Base-by-base conservation (phyloP, 2,888 invertebrate genomes). In the Oxystoma pomonae region DNA sequence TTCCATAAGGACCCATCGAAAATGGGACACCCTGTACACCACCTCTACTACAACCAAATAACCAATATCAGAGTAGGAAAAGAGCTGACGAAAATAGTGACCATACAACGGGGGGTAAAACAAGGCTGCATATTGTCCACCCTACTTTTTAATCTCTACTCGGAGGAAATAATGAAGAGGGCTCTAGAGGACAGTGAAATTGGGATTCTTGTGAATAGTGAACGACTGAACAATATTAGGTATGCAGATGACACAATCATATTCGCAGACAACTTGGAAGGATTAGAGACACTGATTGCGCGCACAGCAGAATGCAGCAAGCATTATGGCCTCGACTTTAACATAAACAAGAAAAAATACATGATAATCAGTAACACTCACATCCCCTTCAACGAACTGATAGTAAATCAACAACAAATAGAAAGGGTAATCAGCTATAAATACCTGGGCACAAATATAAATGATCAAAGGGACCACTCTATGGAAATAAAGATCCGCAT, bases 181-280 rank as follows among this genome's bases (percentile, higher is more conserved):
- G 9, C 50, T 50, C n/a, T 50, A n/a, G 50, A 50, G 9, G 50
- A 50, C 50, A n/a, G 9, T 9, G 50, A 50, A 12, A n/a, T 12
- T 9, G 50, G 50, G n/a, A 50, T 50, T 12, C 50, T 50, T n/a
- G n/a, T 50, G n/a, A 50, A 50, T n/a, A n/a, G 50, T 50, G 50
- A 50, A n/a, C 50, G 50, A n/a, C n/a, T 50, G 50, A 50, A 50
- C n/a, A 50, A 50, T n/a, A 50, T 50, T n/a, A 50, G n/a, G n/a
- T n/a, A n/a, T n/a, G n/a, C n/a, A n/a, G n/a, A n/a, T n/a, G n/a
- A n/a, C n/a, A n/a, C n/a, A n/a, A n/a, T n/a, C n/a, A n/a, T n/a
- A n/a, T n/a, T n/a, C n/a, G n/a, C 50, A n/a, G 50, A 50, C n/a
- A 50, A n/a, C 50, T 50, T 50, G 50, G 50, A 50, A 12, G 50